Percentiles rank a stretch among this genome's conserved stretches.
These are phyloP conservation scores for Adelosebastes latens DNA, from an alignment of 2,797 vertebrate genomes.

Conservation along the genomic window DNA sequence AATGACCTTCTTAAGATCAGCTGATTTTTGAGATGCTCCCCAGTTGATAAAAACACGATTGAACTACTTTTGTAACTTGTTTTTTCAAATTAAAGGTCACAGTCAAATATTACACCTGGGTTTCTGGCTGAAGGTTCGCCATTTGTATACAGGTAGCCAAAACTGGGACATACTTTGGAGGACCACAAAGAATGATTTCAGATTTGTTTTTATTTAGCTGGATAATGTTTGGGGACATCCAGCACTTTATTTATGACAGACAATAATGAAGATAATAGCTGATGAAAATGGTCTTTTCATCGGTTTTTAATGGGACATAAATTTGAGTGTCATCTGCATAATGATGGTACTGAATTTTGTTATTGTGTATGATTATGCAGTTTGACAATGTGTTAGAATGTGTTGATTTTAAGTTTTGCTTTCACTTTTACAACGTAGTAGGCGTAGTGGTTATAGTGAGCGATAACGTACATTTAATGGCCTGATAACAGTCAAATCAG, in stretches of 20 bases:
- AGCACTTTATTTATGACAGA: background rate
- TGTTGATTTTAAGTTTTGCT: too few species aligned
- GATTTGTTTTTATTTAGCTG: too few species aligned
- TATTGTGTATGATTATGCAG: background rate
- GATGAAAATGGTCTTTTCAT: too few species aligned
- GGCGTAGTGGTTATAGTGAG: too few species aligned
- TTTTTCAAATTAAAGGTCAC: background rate
- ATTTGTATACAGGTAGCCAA: background rate
- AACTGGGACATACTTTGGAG: background rate
- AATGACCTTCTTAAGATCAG: background rate
- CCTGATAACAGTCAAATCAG: too few species aligned
- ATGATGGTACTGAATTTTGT: background rate
- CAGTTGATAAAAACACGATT: background rate
- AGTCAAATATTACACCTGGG: background rate
- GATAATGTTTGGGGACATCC: background rate
- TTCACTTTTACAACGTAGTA: too few species aligned
- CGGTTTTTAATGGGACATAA: too few species aligned
- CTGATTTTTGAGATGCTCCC: background rate
- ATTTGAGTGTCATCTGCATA: background rate
- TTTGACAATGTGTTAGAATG: too few species aligned
- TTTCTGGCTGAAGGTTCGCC: background rate
- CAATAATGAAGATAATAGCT: too few species aligned
- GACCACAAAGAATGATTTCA: background rate
- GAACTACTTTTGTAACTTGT: too few species aligned
- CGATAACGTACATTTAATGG: too few species aligned